phyloP scores from a whole-genome alignment of 1,140 invertebrate genomes.

The Gryon sp. region DNA sequence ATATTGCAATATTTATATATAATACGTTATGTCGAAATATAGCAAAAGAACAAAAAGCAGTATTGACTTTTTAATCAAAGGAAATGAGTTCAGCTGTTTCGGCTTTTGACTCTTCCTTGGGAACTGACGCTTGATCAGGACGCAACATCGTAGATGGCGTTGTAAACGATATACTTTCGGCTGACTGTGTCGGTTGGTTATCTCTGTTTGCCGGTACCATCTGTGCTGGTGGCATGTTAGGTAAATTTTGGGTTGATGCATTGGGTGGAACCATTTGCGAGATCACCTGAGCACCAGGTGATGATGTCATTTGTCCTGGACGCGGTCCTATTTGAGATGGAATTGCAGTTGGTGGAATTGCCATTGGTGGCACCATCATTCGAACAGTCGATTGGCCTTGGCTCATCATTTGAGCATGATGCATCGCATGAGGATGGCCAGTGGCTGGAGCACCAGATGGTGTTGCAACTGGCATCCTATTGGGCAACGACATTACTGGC shows the following conservation, averaged over 20 bases:
- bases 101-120: slow-evolving; percentile 66
- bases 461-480: slow-evolving; percentile 15
- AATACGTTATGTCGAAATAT: slow-evolving; percentile 19
- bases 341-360: too few species aligned
- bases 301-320: slow-evolving; percentile 38
- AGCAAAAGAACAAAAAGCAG: slow-evolving; percentile 10
- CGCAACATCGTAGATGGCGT: slow-evolving; percentile 30
- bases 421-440: slow-evolving; percentile 18
- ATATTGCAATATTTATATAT: slow-evolving; percentile 29
- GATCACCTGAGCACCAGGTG: slow-evolving; percentile 31
- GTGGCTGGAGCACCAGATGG: background rate
- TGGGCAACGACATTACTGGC: slow-evolving; percentile 4
- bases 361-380: slow-evolving; percentile 51
- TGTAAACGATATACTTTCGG: slow-evolving; percentile 33
- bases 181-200: slow-evolving; percentile 20
- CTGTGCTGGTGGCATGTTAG: slow-evolving; percentile 6
- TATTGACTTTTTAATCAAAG: slow-evolving; percentile 73
- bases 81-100: slow-evolving; percentile 76
- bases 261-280: slow-evolving; percentile 55
- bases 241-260: slow-evolving; percentile 1
- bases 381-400: slow-evolving; percentile 22
- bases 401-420: slow-evolving; percentile 17
- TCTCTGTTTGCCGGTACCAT: slow-evolving; percentile 6
- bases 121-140: slow-evolving; percentile 21
- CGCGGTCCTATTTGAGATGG: too few species aligned